A percentile compares a stretch with the other conserved stretches of the same genome.
These are phyloP conservation scores for Athalia cordata DNA, from an alignment of 2,888 invertebrate genomes.

Conservation along the genomic window DNA sequence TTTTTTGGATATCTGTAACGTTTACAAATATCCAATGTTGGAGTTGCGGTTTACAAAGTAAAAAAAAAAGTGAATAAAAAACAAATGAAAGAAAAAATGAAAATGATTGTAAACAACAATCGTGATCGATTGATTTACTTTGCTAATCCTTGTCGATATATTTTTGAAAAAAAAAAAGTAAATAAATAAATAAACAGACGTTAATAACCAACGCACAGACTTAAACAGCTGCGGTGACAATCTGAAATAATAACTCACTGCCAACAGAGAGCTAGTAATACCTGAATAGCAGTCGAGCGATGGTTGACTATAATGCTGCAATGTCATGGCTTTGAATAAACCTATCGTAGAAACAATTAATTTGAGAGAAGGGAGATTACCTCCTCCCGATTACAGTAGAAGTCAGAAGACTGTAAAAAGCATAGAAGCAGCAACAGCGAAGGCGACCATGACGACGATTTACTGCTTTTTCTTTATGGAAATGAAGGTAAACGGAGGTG, in stretches of 20 bases:
- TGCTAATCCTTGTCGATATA: too few species aligned
- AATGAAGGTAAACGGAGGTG: background rate
- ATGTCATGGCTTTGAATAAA: background rate
- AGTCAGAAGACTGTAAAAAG: too few species aligned
- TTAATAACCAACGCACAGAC: too few species aligned
- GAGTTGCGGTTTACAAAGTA: background rate
- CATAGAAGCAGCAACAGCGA: too few species aligned
- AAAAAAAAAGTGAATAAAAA: background rate
- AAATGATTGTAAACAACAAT: background rate
- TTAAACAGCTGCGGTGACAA: background rate
- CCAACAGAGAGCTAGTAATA: background rate
- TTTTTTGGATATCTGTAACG: too few species aligned
- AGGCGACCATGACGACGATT: too few species aligned
- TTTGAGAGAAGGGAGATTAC: too few species aligned
- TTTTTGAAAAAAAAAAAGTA: too few species aligned
- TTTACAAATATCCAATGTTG: background rate
- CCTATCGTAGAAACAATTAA: too few species aligned
- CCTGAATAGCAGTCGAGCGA: background rate
- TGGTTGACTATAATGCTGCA: background rate
- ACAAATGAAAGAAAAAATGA: background rate
- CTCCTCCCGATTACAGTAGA: too few species aligned
- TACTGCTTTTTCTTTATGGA: too few species aligned
- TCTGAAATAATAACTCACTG: slow-evolving; percentile 16
- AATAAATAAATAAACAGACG: too few species aligned
- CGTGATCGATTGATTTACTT: background rate